These are phyloP conservation scores for Crypturellus undulatus DNA, from an alignment of 2,113 vertebrate genomes.

Conservation along the genomic window DNA sequence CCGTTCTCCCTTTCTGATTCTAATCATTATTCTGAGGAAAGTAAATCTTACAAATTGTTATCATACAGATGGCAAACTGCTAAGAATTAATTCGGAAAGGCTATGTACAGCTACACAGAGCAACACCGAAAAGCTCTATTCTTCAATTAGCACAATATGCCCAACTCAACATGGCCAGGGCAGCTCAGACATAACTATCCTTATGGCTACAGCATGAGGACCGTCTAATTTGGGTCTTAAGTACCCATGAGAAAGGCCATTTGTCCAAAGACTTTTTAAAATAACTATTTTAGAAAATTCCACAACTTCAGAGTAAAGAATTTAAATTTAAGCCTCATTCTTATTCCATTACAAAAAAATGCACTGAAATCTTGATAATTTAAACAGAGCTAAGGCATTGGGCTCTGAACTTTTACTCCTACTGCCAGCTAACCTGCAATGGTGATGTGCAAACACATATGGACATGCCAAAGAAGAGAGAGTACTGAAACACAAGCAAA, in stretches of 20 bases:
- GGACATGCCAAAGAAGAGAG: background rate
- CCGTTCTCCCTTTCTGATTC: background rate
- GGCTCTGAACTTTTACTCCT: background rate
- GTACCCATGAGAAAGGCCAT: conserved; percentile 13
- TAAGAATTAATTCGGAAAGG: background rate
- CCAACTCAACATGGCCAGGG: background rate
- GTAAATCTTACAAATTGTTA: background rate
- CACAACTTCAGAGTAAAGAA: background rate
- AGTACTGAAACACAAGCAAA: background rate
- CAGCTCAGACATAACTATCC: background rate
- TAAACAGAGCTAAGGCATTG: background rate
- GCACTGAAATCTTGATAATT: background rate
- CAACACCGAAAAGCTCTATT: background rate
- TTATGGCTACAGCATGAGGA: background rate
- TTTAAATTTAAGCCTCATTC: background rate
- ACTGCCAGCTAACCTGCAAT: background rate
- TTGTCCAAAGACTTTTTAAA: conserved; percentile 7
- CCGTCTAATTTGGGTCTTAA: background rate
- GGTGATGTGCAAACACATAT: background rate
- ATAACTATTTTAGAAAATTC: background rate
- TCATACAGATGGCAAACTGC: background rate
- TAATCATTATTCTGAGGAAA: background rate
- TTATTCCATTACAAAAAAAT: background rate
- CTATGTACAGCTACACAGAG: background rate
- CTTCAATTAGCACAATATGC: background rate